Base-by-base conservation (phyloP, 2,797 vertebrate genomes). In the Leucoraja ocellata region DNA sequence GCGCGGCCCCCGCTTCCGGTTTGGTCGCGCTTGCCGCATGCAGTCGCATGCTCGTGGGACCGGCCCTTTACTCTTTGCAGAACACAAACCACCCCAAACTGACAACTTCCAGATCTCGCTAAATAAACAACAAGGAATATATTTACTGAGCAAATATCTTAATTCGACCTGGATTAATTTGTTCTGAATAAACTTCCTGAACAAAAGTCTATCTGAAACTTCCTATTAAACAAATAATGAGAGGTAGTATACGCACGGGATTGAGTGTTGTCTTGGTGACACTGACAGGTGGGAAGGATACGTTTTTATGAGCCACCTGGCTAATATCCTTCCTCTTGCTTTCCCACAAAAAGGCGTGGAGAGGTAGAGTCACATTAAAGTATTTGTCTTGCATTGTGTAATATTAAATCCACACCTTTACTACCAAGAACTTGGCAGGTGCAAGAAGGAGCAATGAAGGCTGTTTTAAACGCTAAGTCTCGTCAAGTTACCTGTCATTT, bases 211-310 rank as follows among this genome's bases (percentile, higher is more conserved):
- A 58, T n/a, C 71, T 58, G 68, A 73, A 92, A 92, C 90, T 76
- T 92, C 71, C 90, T 92, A 16, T 76, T 92, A 92, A 92, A 28
- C 71, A 92, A 92, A 92, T 92, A 92, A 92, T 73, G 90, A 92
- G 71, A 76, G 71, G 39, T 28, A 54, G 54, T 92, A 74, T 76
- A 46, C 71, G 73, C 39, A 74, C n/a, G 36, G 16, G 39, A 58
- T 76, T 76, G 36, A 74, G 68, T 21, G 90, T 92, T 92, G 90
- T 32, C 90, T 74, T 46, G 90, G 84, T 68, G 84, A 88, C 68
- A 18, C 32, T 36, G 63, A 36, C 61, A 68, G 84, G 71, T 92
- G 90, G 1, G 71, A 76, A 92, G 90, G 90, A 92, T 92, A 7
- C 28, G 58, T 71, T 46, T 71, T 71, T 92, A n/a, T 28, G 71